Conservation (phyloP, 1,140 invertebrate species). For the Gryllus bimaculatus region DNA sequence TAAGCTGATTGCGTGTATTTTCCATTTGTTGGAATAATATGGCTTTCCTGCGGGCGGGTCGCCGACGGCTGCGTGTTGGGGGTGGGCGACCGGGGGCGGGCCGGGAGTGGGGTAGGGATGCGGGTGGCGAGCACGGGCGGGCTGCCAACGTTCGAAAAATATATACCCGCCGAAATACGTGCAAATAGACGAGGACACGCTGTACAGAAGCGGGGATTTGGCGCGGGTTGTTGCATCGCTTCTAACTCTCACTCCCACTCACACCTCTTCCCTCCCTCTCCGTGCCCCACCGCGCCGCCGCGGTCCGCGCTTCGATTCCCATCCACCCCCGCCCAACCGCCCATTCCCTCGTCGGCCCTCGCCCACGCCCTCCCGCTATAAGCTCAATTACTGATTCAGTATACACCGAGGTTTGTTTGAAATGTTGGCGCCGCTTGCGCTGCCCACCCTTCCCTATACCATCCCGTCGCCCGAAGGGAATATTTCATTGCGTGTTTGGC, state of each 20-base stretch:
- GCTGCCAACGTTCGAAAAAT: constrained; percentile 1
- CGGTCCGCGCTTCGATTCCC: too few species aligned
- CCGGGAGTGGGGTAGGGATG: neutral
- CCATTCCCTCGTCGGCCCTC: too few species aligned
- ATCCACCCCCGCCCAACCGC: too few species aligned
- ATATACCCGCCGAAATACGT: neutral
- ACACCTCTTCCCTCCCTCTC: too few species aligned
- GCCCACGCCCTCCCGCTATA: neutral
- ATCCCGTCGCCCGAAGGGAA: neutral
- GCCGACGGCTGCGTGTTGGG: neutral
- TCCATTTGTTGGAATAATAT: constrained; percentile 5
- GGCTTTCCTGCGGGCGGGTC: neutral
- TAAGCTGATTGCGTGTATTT: constrained; percentile 4
- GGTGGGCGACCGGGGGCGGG: neutral
- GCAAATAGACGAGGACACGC: neutral
- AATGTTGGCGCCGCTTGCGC: neutral
- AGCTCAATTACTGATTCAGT: constrained; percentile 4
- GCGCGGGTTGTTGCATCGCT: too few species aligned
- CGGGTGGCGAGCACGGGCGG: too few species aligned
- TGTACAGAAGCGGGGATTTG: neutral
- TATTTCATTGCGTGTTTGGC: neutral
- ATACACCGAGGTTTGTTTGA: neutral
- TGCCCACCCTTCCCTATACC: neutral
- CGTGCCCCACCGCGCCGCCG: too few species aligned
- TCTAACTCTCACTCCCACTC: too few species aligned